phyloP scores from a whole-genome alignment of 92 coral and sea anemone species.

The Scolanthus callimorphus region DNA sequence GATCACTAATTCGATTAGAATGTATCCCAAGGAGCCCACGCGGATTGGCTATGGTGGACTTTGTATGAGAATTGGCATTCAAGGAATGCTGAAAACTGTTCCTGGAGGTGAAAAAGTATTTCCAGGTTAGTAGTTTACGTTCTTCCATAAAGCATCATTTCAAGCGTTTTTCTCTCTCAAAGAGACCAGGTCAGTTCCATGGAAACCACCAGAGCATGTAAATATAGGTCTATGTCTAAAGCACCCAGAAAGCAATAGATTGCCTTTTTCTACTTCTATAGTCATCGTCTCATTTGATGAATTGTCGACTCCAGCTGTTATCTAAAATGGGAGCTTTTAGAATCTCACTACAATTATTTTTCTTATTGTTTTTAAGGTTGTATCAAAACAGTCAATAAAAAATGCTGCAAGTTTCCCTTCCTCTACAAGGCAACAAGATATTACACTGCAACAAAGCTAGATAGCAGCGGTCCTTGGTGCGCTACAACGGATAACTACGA shows the following conservation, averaged over 20 bases:
- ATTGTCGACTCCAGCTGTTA: too few species aligned
- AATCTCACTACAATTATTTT: not conserved
- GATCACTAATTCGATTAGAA: not conserved
- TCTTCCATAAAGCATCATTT: too few species aligned
- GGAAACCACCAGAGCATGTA: too few species aligned
- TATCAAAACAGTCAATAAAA: conserved; percentile 2
- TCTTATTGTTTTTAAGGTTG: conserved; percentile 2
- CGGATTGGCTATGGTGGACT: not conserved
- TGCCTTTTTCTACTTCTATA: too few species aligned
- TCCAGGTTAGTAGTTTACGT: not conserved
- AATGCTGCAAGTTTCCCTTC: conserved; percentile 33
- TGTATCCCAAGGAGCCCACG: not conserved
- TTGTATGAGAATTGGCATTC: not conserved
- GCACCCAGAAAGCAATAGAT: too few species aligned
- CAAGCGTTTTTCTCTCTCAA: too few species aligned
- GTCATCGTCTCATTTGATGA: too few species aligned
- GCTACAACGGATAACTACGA: conserved; percentile 22
- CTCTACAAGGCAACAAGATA: conserved; percentile 1
- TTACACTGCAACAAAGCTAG: conserved; percentile 4
- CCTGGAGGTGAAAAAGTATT: not conserved
- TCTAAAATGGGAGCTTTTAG: too few species aligned
- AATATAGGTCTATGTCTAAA: too few species aligned
- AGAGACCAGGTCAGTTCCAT: too few species aligned
- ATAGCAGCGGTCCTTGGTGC: conserved; percentile 22
- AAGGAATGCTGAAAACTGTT: not conserved